Conservation (phyloP, 2,113 vertebrate genomes). For the Triplophysa siluroides region DNA sequence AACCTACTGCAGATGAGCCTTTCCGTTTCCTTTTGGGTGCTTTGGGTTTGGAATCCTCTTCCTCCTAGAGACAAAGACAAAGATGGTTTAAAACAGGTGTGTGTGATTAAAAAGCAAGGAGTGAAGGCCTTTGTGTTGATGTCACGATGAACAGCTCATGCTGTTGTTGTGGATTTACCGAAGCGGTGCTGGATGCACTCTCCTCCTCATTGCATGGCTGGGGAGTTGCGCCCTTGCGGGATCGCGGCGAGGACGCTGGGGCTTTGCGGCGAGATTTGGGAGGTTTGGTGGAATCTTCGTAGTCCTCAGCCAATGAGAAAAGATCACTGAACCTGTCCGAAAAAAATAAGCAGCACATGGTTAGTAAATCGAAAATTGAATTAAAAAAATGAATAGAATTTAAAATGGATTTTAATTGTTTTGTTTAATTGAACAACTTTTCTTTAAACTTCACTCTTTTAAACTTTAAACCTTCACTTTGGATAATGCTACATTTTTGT, state of each 20-base stretch:
- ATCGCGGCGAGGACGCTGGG: conserved; percentile 82
- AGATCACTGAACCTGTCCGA: conserved; percentile 86
- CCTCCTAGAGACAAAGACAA: conserved; percentile 75
- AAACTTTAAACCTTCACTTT: too few relatives aligned
- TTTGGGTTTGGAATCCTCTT: conserved; percentile 93
- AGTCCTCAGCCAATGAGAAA: conserved; percentile 90
- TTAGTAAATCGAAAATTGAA: neutral
- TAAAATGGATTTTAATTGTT: too few relatives aligned
- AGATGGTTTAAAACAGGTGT: neutral
- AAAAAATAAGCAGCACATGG: neutral
- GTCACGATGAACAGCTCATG: neutral
- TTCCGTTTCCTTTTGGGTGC: conserved; percentile 91
- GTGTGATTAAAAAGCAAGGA: neutral
- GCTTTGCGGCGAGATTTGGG: conserved; percentile 89
- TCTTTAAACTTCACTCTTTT: too few relatives aligned
- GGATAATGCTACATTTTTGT: too few relatives aligned
- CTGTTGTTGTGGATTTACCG: conserved; percentile 69
- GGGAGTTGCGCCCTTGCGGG: conserved; percentile 81
- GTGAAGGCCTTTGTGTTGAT: neutral
- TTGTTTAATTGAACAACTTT: too few relatives aligned
- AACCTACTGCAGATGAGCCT: conserved; percentile 88
- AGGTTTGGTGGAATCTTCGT: conserved; percentile 88
- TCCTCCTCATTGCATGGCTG: conserved; percentile 89
- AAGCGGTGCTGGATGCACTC: conserved; percentile 86
- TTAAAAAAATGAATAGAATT: neutral